Percentiles rank a stretch among this genome's conserved stretches.
Evolutionary conservation across 2,797 vertebrate genomes (phyloP).

Genomic region (Austrolebias charrua): DNA sequence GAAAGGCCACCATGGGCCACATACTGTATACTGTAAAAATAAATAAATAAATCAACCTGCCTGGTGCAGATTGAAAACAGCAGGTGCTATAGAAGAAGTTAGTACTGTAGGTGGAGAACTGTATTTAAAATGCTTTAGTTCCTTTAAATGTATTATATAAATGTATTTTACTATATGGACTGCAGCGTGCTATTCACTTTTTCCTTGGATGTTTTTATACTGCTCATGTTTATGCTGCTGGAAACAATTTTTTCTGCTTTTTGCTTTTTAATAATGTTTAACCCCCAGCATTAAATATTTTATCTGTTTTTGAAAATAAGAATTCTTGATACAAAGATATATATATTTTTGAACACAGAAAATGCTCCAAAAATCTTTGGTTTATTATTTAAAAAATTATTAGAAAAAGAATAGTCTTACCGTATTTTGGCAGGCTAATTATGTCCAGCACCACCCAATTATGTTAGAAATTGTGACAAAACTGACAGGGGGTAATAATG

Average conservation of each 20-base stretch:
- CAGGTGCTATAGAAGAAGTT: too few species aligned
- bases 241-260: background rate
- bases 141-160: too few species aligned
- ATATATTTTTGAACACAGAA: background rate
- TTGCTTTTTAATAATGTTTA: slow-evolving; percentile 1
- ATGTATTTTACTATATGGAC: background rate
- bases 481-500: background rate
- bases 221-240: background rate
- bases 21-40: too few species aligned
- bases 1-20: too few species aligned
- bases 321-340: background rate
- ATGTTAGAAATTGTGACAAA: slow-evolving; percentile 4
- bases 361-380: too few species aligned
- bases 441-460: background rate
- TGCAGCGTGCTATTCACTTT: background rate
- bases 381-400: too few species aligned
- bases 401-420: background rate
- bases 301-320: background rate
- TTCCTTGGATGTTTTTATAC: background rate
- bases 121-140: too few species aligned
- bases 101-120: too few species aligned
- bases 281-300: background rate
- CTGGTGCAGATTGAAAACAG: too few species aligned
- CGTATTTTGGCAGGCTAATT: background rate
- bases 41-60: too few species aligned